Percentiles rank a stretch among this genome's conserved stretches.
Conservation (phyloP, 2,113 vertebrate genomes). For the Dolichallabes microphthalmus region DNA sequence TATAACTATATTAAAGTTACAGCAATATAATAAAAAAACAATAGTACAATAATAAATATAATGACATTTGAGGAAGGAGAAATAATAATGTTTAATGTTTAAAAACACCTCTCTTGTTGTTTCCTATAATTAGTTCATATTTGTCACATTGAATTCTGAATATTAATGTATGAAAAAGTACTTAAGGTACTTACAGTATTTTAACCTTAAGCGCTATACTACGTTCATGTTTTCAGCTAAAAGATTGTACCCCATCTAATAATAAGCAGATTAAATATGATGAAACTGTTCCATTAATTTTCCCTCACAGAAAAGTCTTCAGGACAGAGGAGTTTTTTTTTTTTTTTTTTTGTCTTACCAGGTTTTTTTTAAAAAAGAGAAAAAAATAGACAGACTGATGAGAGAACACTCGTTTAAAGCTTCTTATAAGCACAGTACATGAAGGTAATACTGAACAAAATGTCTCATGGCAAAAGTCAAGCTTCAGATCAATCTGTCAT, state of each 20-base stretch:
- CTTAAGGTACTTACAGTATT: neutral
- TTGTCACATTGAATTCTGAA: neutral
- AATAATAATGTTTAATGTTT: neutral
- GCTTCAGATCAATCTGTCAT: neutral
- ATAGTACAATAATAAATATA: neutral
- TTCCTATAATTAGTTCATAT: neutral
- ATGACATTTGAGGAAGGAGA: neutral
- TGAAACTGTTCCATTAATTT: neutral
- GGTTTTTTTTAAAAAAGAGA: neutral
- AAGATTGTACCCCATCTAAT: neutral
- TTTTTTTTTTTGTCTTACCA: neutral
- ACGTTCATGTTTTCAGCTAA: neutral
- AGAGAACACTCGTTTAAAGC: neutral
- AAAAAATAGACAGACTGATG: neutral
- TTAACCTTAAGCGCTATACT: neutral
- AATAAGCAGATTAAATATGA: neutral
- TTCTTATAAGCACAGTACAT: too few relatives aligned
- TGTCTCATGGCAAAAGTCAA: neutral
- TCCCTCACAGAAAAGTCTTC: neutral
- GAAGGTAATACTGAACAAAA: too few relatives aligned
- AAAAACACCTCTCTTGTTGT: neutral
- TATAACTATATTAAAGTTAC: neutral
- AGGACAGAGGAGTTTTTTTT: conserved; percentile 1
- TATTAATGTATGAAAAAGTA: neutral
- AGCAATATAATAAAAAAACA: neutral